A percentile compares a stretch with the other conserved stretches of the same genome.
These are phyloP conservation scores for Delia radicum DNA, from an alignment of 1,140 invertebrate genomes.

Conservation along the genomic window DNA sequence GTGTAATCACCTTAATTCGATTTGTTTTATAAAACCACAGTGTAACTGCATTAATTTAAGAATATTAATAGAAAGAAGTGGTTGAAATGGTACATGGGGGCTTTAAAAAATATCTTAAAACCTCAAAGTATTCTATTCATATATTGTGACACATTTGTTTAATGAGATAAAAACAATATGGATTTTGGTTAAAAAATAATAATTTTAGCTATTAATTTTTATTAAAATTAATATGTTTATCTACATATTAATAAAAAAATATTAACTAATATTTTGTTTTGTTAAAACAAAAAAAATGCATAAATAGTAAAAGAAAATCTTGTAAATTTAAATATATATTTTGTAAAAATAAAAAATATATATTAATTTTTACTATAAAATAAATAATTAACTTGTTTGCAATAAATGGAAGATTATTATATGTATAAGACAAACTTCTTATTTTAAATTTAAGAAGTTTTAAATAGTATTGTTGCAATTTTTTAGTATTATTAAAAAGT, in stretches of 20 bases:
- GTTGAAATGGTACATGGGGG: too few species aligned
- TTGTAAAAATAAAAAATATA: background rate
- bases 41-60: too few species aligned
- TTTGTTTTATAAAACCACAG: too few species aligned
- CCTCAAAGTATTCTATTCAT: too few species aligned
- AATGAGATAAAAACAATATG: too few species aligned
- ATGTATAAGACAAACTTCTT: background rate
- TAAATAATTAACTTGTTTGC: constrained; percentile 29
- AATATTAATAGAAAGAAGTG: too few species aligned
- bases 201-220: too few species aligned
- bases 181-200: too few species aligned
- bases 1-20: too few species aligned
- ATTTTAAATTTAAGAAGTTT: background rate
- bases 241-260: background rate
- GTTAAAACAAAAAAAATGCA: background rate
- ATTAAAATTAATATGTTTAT: background rate
- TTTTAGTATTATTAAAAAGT: constrained; percentile 13
- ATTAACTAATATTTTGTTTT: background rate
- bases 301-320: too few species aligned
- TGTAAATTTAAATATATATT: background rate
- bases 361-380: constrained; percentile 20
- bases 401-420: constrained; percentile 12
- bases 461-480: background rate
- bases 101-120: too few species aligned
- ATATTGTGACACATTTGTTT: too few species aligned